These are phyloP conservation scores for Sarcophaga variegata DNA, from an alignment of 2,888 invertebrate genomes.

Conservation along the genomic window DNA sequence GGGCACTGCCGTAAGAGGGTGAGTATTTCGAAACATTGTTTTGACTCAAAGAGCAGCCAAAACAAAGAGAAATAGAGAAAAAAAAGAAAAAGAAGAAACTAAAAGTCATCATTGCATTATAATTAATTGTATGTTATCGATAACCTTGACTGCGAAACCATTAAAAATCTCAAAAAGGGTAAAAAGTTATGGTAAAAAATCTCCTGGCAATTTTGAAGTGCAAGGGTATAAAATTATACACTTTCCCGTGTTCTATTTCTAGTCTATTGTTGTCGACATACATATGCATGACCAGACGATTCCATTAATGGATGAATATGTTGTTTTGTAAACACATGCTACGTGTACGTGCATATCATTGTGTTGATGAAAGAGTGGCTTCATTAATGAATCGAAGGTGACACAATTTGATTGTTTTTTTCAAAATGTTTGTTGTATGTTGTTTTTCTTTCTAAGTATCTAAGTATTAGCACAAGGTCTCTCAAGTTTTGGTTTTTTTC, in stretches of 20 bases:
- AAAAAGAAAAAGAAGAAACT: conserved; percentile 19
- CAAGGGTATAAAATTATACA: conserved; percentile 24
- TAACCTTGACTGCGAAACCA: conserved; percentile 67
- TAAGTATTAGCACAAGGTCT: too few species aligned
- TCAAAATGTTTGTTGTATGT: conserved; percentile 28
- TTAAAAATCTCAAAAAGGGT: conserved; percentile 49
- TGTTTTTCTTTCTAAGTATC: background rate
- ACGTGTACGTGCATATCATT: background rate
- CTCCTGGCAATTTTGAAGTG: background rate
- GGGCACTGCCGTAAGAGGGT: background rate
- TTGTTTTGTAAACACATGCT: conserved; percentile 26
- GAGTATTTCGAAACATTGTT: conserved; percentile 43
- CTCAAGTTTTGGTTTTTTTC: too few species aligned
- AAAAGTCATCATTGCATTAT: conserved; percentile 67
- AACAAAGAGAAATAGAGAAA: conserved; percentile 8
- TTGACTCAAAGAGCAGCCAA: conserved; percentile 20
- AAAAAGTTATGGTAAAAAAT: background rate
- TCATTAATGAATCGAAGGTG: conserved; percentile 66
- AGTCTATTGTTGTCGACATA: conserved; percentile 37
- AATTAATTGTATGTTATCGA: conserved; percentile 70
- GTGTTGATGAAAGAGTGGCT: conserved; percentile 44
- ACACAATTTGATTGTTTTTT: conserved; percentile 61
- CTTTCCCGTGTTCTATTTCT: conserved; percentile 22
- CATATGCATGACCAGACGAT: conserved; percentile 33
- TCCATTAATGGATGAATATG: conserved; percentile 50